Percentiles rank a stretch among this genome's conserved stretches.
Conservation (phyloP, 2,797 vertebrate species). For the Xenopus petersii region DNA sequence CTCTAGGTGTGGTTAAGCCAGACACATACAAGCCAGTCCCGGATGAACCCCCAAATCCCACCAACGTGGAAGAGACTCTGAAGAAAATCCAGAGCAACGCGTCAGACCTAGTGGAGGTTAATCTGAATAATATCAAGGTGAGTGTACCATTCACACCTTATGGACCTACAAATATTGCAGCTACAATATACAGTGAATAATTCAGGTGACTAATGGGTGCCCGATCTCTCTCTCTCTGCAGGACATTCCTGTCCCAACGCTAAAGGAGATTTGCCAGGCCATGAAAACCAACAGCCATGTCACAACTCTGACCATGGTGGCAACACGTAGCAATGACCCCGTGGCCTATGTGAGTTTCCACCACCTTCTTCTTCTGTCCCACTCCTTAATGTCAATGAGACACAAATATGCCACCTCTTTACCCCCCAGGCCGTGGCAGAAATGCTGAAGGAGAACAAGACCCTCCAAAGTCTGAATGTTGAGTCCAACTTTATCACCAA, state of each 20-base stretch:
- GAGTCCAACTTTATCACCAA: conserved; percentile 96
- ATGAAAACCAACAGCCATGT: conserved; percentile 88
- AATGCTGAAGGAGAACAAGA: conserved; percentile 87
- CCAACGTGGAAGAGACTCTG: conserved; percentile 87
- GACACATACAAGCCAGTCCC: conserved; percentile 89
- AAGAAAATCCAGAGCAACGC: conserved; percentile 80
- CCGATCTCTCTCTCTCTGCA: conserved; percentile 47
- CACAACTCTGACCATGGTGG: conserved; percentile 83
- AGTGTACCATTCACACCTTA: neutral
- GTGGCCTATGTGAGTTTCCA: conserved; percentile 70
- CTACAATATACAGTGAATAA: too few relatives aligned
- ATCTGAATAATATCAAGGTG: conserved; percentile 97
- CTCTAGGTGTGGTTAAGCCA: conserved; percentile 85
- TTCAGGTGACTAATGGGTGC: neutral
- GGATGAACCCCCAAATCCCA: conserved; percentile 88
- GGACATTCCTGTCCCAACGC: conserved; percentile 86
- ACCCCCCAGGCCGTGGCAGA: conserved; percentile 79
- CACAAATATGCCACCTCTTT: neutral
- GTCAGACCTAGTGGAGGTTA: conserved; percentile 80
- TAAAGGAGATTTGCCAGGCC: conserved; percentile 84
- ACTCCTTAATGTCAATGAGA: too few relatives aligned
- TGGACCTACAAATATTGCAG: too few relatives aligned
- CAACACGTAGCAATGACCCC: conserved; percentile 90
- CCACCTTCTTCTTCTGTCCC: too few relatives aligned
- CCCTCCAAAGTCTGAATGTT: conserved; percentile 86